Base-by-base conservation (phyloP, 2,888 invertebrate genomes). In the Hydroisotoma schaefferi region DNA sequence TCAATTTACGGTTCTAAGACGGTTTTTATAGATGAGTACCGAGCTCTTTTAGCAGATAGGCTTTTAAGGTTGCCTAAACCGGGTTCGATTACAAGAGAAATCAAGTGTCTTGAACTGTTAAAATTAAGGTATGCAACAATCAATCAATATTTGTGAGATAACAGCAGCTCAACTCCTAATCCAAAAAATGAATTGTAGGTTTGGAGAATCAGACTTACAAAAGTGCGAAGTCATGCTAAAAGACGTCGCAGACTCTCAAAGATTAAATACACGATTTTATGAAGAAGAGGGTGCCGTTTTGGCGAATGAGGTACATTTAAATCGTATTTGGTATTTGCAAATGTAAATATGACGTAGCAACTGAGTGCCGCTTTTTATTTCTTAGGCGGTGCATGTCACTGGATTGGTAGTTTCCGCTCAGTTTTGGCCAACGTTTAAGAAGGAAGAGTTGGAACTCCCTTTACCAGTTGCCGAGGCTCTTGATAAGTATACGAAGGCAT, bases 211-310 rank as follows among this genome's bases (percentile, higher is more conserved):
- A n/a, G 89, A 95, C 72, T 78, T 99, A 55, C 94, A 95, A 76
- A 91, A 89, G 74, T 99, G 98, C 80, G 98, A 99, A 80, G 95
- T 97, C 0, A 99, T 99, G 99, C 78, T 99, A 33, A 94, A 95
- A 76, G 99, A 99, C 77, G 88, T 98, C 38, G 88, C 88, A 23
- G 97, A 98, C 77, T 98, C 98, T 0, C 92, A 93, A 74, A 83
- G 94, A 70, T 90, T 98, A 52, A 94, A 95, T 78, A 83, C 87
- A 10, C 83, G 88, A 55, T 87, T 92, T 68, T 88, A 89, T 72
- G 72, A 73, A 44, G 72, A 73, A 15, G 69, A 69, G 52, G 66
- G 64, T 6, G 69, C 68, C 18, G 63, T 64, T 20, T 55, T 68
- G n/a, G 65, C 65, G 5, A 64, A 67, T 57, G 59, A 73, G 64